A percentile compares a stretch with the other conserved stretches of the same genome.
Conservation (phyloP, 2,113 vertebrate species). For the Choloepus hoffmanni region DNA sequence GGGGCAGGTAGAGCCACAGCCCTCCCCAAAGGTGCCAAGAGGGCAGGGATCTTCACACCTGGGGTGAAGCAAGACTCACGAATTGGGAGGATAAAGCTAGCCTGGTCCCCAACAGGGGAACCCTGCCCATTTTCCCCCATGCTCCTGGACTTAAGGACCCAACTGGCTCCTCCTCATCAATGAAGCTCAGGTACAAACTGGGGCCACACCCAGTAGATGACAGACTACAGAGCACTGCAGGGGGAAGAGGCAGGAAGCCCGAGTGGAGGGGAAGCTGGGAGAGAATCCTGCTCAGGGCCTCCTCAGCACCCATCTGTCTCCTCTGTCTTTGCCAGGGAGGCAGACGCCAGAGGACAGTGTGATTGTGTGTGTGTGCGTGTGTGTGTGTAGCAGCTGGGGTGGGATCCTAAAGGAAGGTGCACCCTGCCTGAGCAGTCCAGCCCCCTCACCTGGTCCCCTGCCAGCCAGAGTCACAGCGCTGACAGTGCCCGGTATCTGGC, state of each 20-base stretch:
- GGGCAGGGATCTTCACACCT: slow-evolving; percentile 93
- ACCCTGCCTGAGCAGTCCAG: background rate
- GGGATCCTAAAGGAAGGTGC: background rate
- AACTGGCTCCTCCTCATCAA: background rate
- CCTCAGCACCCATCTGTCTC: background rate
- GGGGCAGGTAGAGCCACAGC: slow-evolving; percentile 89
- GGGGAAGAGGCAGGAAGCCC: background rate
- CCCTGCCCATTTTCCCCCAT: background rate
- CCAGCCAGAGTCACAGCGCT: slow-evolving; percentile 91
- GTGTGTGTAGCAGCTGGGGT: background rate
- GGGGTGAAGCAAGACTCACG: slow-evolving; percentile 51
- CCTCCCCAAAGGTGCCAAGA: slow-evolving; percentile 89
- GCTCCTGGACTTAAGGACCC: background rate
- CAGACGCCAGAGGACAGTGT: background rate
- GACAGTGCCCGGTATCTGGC: slow-evolving; percentile 89
- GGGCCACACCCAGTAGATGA: background rate
- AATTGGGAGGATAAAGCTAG: background rate
- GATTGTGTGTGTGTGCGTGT: too few species aligned
- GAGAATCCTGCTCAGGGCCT: background rate
- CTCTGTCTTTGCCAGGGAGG: background rate
- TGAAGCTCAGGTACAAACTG: background rate
- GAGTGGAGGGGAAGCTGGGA: background rate
- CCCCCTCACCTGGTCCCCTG: slow-evolving; percentile 88
- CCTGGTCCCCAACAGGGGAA: background rate
- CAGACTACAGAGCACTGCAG: background rate